Base-by-base conservation (phyloP, 2,797 vertebrate species). In the Enteromius viviparus region DNA sequence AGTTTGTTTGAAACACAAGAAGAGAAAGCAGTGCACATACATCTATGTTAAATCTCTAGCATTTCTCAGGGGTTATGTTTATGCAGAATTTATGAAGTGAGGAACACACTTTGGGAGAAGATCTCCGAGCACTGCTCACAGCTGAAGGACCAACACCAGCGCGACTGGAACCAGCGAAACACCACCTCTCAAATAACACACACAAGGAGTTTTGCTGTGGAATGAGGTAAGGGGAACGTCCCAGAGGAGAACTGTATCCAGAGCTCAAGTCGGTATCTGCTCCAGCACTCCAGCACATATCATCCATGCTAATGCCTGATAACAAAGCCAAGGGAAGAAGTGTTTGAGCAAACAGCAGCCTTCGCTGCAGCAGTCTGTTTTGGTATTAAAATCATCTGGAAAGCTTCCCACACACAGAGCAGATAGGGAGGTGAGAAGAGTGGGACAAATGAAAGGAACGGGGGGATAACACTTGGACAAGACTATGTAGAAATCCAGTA, bases 131-230 rank as follows among this genome's bases (percentile, higher is more conserved):
- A 84, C 91, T 92, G 85, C 87, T 88, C 89, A 91, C 90, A 91
- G 89, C 91, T 91, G 89, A 89, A 86, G 40, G 77, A 88, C 85
- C 88, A 89, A 90, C 90, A 91, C 89, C 82, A 87, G 83, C 26
- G 60, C 14, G 77, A 90, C 82, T 83, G 86, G 89, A 88, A 87
- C n/a, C 42, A 51, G 80, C 87, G 3, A 64, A 12, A 78, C 76
- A 65, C 32, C 1, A 74, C 80, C 21, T 85, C 88, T 92, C 89
- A 66, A 65, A 92, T 92, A 91, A 92, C 91, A 89, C 26, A 66
- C 65, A 53, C 32, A 75, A 76, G 23, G 53, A 55, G 12, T 5
- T 60, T 60, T 78, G 85, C 23, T 80, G 87, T 82, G 68, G 80
- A 81, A 66, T 83, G 42, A 45, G 71, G 68, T 68, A 60, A 85